Base-by-base conservation (phyloP, 2,797 vertebrate genomes). In the Syndactyla subalaris region DNA sequence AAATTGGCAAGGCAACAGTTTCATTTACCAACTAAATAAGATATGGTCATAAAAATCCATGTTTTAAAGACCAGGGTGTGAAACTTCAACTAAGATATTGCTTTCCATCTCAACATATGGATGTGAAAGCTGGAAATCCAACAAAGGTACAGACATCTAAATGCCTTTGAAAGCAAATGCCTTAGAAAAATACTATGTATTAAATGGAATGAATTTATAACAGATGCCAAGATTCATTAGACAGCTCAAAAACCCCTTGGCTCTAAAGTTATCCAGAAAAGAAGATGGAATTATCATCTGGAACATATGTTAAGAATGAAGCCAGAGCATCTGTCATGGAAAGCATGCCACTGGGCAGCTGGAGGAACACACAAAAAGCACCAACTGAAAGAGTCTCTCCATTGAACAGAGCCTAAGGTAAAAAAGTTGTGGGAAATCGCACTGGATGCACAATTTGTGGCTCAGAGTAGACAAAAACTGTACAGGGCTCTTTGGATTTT, bases 221-320 rank as follows among this genome's bases (percentile, higher is more conserved):
- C 96, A 96, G 95, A 96, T 95, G 95, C 94, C 95, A 97, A 93
- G 95, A 95, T 97, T 97, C 94, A 96, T 95, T 95, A 96, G 92
- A 95, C 94, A 96, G 92, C 96, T 97, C 95, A 97, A 94, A 97
- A 96, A 63, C 92, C 94, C 94, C 95, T 95, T 96, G 94, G 93
- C 96, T 97, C 92, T 95, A 92, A 96, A 95, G 90, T 97, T 96
- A 92, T 95, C 96, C 95, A 95, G 95, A 97, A 96, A 97, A 96
- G 94, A 96, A 96, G 93, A 95, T 95, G 94, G 95, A 95, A 96
- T 97, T 95, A 95, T 96, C 96, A 95, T 96, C 95, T 97, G 95
- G 96, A 96, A 95, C 96, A 95, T 96, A 96, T 96, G 96, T 94
- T 96, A 95, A 96, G 95, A 95, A 93, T 95, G 95, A 95, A 96